Conservation (phyloP, 1,140 invertebrate genomes). For the Drosophila watanabei region DNA sequence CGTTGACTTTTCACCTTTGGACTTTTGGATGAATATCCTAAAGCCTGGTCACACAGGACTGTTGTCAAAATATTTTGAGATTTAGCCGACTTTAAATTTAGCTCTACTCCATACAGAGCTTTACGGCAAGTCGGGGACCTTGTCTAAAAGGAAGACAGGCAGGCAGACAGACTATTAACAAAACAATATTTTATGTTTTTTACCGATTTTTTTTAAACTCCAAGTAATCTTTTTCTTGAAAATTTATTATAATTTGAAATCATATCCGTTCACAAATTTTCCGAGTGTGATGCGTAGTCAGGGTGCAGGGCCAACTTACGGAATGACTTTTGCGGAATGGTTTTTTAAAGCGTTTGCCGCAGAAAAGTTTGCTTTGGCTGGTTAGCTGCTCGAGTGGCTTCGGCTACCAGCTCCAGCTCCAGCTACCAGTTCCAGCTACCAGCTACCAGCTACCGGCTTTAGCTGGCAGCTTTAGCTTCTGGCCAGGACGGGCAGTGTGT, state of each 20-base stretch:
- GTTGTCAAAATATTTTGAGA: too few species aligned
- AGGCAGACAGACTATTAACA: too few species aligned
- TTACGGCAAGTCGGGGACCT: too few species aligned
- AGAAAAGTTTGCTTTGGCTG: slow-evolving; percentile 68
- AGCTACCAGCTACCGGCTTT: slow-evolving; percentile 10
- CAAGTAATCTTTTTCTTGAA: background rate
- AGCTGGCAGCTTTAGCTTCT: slow-evolving; percentile 27
- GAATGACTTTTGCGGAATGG: slow-evolving; percentile 75
- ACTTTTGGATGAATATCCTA: too few species aligned
- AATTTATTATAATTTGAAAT: background rate
- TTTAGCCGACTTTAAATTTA: too few species aligned
- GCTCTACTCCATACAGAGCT: too few species aligned
- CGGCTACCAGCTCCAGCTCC: slow-evolving; percentile 19
- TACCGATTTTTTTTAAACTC: too few species aligned
- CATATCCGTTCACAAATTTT: background rate
- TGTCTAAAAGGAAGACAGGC: too few species aligned
- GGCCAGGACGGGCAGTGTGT: slow-evolving; percentile 16
- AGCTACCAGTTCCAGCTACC: slow-evolving; percentile 3
- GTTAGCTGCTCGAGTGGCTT: slow-evolving; percentile 63
- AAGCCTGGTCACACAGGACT: too few species aligned
- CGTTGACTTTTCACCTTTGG: slow-evolving; percentile 82
- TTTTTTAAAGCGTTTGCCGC: slow-evolving; percentile 67
- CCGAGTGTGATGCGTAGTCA: background rate
- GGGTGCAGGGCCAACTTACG: slow-evolving; percentile 45
- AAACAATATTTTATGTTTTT: background rate